Evolutionary conservation across 2,797 vertebrate species (phyloP), one percentile per base, ranked within the genome.

Genomic region (Selene dorsalis): DNA sequence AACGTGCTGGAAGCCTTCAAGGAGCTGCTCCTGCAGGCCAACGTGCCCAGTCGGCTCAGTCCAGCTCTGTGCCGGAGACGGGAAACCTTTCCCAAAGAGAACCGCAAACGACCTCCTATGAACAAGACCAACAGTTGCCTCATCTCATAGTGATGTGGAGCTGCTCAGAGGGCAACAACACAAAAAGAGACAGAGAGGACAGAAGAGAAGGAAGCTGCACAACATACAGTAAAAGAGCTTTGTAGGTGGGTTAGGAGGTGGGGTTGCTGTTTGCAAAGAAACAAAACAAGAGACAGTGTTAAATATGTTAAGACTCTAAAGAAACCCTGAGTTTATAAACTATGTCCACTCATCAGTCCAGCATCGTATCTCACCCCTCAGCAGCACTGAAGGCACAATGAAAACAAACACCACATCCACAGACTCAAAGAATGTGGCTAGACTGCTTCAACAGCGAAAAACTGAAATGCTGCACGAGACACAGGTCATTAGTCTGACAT

Each of bases 121-220:
- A 96, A 96, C 93, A 97, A 96, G 89, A 92, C 95, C 92, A 96
- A 96, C 91, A 97, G 96, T 88, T 97, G 96, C 82, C 87, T 88
- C 0, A 75, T 97, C 84, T 96, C 95, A 79, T 97, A 94, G 94
- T 20, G 45, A 70, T 4, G 32, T 0, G 48, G 43, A 66, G 48
- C 47, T 16, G 57, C 60, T 24, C 10, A 0, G 45, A 32, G 45
- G 43, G 70, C 38, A n/a, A 17, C 13, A 8, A 2, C 2, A 5
- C 0, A 11, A 6, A 50, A 11, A 65, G 43, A 71, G 62, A 71
- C 55, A 28, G 32, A 48, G 48, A 41, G 32, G 32, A 35, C 9
- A 8, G 52, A 53, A 48, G 32, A 48, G 22, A 68, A 57, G 47
- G 47, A 45, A 72, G 47, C 20, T 57, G 59, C 26, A 30, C 43